A percentile compares a stretch with the other conserved stretches of the same genome.
phyloP scores from a whole-genome alignment of 37 sponge, comb jelly and placozoan species.

The Diacarnus erythraeanus region DNA sequence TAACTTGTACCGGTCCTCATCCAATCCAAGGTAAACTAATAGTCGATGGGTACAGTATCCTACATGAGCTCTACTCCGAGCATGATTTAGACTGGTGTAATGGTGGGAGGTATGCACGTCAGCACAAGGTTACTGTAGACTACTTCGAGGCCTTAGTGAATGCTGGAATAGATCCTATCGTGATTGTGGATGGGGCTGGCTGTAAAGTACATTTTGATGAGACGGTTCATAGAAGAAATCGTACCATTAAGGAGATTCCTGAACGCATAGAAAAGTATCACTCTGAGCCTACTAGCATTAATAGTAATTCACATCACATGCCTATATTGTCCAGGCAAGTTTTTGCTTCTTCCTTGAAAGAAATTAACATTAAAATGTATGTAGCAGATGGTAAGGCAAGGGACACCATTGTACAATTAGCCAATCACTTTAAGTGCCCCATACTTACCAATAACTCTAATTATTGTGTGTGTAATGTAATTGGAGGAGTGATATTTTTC shows the following conservation, averaged over 20 bases:
- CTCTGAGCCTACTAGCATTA: not conserved
- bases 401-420: not conserved
- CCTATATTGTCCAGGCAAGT: not conserved
- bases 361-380: not conserved
- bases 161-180: not conserved
- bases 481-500: not conserved
- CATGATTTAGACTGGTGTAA: constrained; percentile 11
- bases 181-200: constrained; percentile 4
- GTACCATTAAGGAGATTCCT: not conserved
- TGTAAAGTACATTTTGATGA: not conserved
- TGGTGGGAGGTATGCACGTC: constrained; percentile 6
- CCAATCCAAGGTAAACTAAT: constrained; percentile 5
- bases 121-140: not conserved
- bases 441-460: constrained; percentile 10
- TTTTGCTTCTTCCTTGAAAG: not conserved
- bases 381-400: constrained; percentile 8
- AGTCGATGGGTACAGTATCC: not conserved
- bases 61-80: not conserved
- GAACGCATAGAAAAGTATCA: not conserved
- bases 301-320: not conserved
- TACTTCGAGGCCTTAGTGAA: not conserved
- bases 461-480: constrained; percentile 5
- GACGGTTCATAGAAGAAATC: not conserved
- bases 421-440: constrained; percentile 9
- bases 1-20: not conserved